phyloP scores from a whole-genome alignment of 2,888 invertebrate species.

The Neelides folsomi region DNA sequence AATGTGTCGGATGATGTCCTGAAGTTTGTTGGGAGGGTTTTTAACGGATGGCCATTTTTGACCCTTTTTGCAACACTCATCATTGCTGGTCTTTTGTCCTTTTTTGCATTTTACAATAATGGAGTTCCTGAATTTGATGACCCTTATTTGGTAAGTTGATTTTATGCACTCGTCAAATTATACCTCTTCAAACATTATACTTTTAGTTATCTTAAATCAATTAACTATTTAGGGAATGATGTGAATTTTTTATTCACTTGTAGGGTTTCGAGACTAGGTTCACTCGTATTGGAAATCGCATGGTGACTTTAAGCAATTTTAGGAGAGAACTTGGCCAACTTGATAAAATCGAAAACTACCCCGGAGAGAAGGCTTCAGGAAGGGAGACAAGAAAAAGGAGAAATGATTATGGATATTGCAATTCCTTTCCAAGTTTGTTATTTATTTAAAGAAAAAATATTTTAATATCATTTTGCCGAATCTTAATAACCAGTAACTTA shows the following conservation, averaged over 20 bases:
- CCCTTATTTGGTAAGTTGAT: conserved; percentile 56
- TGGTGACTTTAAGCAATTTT: conserved; percentile 24
- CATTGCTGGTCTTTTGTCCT: conserved; percentile 14
- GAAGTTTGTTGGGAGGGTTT: conserved; percentile 9
- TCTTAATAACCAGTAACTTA: not conserved
- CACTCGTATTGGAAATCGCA: conserved; percentile 21
- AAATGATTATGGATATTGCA: conserved; percentile 14
- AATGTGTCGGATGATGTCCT: not conserved
- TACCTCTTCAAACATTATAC: not conserved
- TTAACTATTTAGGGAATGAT: too few species aligned
- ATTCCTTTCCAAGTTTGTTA: conserved; percentile 18
- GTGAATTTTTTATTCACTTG: too few species aligned
- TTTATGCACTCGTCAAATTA: not conserved
- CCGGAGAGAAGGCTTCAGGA: conserved; percentile 25
- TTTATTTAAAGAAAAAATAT: not conserved
- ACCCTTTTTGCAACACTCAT: conserved; percentile 17
- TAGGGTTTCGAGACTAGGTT: conserved; percentile 31
- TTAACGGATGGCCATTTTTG: conserved; percentile 21
- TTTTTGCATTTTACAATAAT: conserved; percentile 23
- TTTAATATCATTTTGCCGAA: not conserved
- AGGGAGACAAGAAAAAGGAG: conserved; percentile 21
- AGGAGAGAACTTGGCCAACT: conserved; percentile 19
- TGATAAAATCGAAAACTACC: conserved; percentile 27
- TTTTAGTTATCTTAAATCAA: too few species aligned
- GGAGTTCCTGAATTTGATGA: conserved; percentile 66